Conservation (phyloP, 2,113 vertebrate genomes). For the Phaethornis superciliosus region DNA sequence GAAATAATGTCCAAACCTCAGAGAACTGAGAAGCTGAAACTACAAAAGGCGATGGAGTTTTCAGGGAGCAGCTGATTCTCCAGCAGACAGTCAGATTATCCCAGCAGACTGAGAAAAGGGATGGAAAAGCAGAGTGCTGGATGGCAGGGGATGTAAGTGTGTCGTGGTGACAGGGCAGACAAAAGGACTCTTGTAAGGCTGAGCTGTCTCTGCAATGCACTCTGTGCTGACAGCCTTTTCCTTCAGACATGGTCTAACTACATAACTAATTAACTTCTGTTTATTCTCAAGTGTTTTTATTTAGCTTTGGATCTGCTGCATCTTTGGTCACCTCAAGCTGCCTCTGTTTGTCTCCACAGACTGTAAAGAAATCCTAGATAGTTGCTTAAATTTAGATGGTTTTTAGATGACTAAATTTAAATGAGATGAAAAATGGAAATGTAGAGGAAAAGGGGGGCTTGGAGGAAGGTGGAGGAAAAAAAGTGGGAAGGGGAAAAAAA, state of each 20-base stretch:
- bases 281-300: not conserved
- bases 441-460: not conserved
- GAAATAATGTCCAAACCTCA: not conserved
- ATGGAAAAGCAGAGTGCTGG: accelerated
- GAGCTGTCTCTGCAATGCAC: not conserved
- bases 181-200: not conserved
- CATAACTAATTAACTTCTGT: not conserved
- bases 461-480: not conserved
- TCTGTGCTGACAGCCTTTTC: not conserved
- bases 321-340: not conserved
- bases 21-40: not conserved
- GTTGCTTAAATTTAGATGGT: not conserved
- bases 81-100: not conserved
- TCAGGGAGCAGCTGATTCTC: not conserved
- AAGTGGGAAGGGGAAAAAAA: not conserved
- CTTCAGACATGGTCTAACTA: not conserved
- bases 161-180: not conserved
- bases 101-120: not conserved
- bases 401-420: not conserved
- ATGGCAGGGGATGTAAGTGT: not conserved
- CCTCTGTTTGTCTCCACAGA: not conserved
- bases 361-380: not conserved
- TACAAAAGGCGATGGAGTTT: not conserved
- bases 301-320: not conserved
- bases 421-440: not conserved